Evolutionary conservation across 2,797 vertebrate species (phyloP), one percentile per base, ranked within the genome.

Genomic region (Odontamblyopus lacepedii): DNA sequence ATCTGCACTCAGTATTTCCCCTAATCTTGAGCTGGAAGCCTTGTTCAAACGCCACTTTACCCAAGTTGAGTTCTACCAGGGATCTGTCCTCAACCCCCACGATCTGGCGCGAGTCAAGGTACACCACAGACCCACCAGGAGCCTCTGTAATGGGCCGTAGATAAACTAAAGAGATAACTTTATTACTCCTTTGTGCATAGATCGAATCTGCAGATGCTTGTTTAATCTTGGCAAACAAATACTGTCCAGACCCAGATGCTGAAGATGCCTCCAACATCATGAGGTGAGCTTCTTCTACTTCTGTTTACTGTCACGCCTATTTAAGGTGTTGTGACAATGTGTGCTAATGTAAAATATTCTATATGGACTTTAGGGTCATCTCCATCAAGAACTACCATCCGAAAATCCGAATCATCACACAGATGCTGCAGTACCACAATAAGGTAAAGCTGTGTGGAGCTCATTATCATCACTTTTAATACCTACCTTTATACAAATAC

Each of bases 1-100:
- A 63, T 75, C 57, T 84, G 53, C 85, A 27, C 50, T 32, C 91
- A 99, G 98, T 96, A 99, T 99, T 95, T 99, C 98, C 92, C 98
- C 98, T 94, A 99, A 99, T 95, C 96, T 99, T 97, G 98, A 99
- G 95, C 96, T 99, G 88, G 98, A 99, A 97, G 98, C 98, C 95
- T 97, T 99, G 91, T 99, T 99, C 93, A 99, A 99, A 92, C 95
- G 98, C 71, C 98, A 99, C 91, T 99, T 99, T 93, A 99, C 98
- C 91, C 98, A 99, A 96, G 98, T 99, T 89, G 98, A 99, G 94
- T 99, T 99, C 95, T 99, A 98, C 95, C 98, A 99, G 93, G 98
- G 98, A 94, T 99, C 98, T 84, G 98, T 99, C 88, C 96, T 99
- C 86, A 99, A 99, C 94, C 98, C 98, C 64, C 98, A 99, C 72